Percentiles rank a stretch among this genome's conserved stretches.
Conservation (phyloP, 2,113 vertebrate species). For the Thalassarche chlororhynchos region DNA sequence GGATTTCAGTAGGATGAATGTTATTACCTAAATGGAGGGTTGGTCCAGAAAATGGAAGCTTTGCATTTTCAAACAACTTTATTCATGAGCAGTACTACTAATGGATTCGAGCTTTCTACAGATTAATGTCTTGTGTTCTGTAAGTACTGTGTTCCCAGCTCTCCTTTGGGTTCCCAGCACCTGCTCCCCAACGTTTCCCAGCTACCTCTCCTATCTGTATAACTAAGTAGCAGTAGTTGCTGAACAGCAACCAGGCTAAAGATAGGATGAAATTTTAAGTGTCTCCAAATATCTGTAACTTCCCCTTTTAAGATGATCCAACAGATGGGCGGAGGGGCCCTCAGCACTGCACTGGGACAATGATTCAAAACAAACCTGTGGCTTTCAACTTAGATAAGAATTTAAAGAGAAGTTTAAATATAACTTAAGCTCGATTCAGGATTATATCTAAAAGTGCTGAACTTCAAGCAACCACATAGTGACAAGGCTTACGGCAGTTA, state of each 20-base stretch:
- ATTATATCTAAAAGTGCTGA: neutral
- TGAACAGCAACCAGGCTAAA: neutral
- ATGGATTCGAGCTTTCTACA: neutral
- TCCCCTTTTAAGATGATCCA: neutral
- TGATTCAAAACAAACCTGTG: neutral
- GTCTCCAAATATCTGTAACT: neutral
- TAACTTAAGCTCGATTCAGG: neutral
- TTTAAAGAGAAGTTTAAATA: neutral
- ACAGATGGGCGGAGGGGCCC: neutral
- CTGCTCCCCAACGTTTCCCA: neutral
- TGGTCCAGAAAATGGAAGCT: neutral
- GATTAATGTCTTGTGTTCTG: neutral
- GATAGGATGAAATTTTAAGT: neutral
- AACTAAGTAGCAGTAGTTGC: neutral
- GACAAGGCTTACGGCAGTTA: neutral
- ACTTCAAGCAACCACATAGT: neutral
- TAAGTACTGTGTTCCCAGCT: neutral
- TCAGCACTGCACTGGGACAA: neutral
- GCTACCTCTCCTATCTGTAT: neutral
- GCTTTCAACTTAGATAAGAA: neutral
- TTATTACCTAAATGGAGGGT: neutral
- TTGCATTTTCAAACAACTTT: neutral
- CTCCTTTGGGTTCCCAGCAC: neutral
- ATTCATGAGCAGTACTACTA: neutral
- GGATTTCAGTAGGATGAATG: neutral